A percentile compares a stretch with the other conserved stretches of the same genome.
Evolutionary conservation across 2,113 vertebrate species (phyloP).

Genomic region (Podarcis cretensis): DNA sequence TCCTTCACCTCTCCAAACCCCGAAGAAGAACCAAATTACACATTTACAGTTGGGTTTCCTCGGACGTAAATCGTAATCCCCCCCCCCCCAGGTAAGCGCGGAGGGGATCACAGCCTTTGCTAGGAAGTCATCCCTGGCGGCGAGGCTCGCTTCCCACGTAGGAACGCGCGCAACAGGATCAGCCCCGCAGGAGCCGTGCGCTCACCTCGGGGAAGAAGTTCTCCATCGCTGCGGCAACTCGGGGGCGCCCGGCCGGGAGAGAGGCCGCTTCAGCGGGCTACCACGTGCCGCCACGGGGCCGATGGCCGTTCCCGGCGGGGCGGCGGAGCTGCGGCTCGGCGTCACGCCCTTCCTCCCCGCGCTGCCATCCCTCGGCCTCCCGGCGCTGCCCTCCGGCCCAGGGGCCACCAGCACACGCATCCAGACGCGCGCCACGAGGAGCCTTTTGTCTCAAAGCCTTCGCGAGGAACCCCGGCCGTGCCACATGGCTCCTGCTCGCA

Average conservation of each 20-base stretch:
- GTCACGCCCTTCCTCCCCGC: neutral
- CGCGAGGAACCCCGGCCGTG: neutral
- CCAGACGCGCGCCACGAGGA: neutral
- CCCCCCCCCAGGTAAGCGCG: neutral
- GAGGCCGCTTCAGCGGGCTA: conserved; percentile 36
- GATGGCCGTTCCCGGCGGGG: too few species aligned
- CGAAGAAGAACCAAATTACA: neutral
- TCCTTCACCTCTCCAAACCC: neutral
- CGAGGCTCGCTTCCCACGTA: neutral
- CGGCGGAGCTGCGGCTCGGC: neutral
- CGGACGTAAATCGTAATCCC: neutral
- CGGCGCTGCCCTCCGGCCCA: neutral
- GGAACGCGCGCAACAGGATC: neutral
- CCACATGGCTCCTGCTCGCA: neutral
- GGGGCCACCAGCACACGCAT: conserved; percentile 10
- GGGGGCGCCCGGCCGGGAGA: conserved; percentile 53
- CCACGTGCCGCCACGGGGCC: conserved; percentile 51
- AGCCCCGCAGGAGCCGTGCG: neutral
- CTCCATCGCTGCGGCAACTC: conserved; percentile 64
- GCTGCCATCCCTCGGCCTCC: neutral
- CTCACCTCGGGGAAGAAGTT: conserved; percentile 89
- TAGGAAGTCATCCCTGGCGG: neutral
- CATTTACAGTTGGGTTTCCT: neutral
- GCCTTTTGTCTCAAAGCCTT: conserved; percentile 52
- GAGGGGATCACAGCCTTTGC: neutral